phyloP scores from a whole-genome alignment of 2,797 vertebrate genomes.

The Propithecus perrieri region DNA sequence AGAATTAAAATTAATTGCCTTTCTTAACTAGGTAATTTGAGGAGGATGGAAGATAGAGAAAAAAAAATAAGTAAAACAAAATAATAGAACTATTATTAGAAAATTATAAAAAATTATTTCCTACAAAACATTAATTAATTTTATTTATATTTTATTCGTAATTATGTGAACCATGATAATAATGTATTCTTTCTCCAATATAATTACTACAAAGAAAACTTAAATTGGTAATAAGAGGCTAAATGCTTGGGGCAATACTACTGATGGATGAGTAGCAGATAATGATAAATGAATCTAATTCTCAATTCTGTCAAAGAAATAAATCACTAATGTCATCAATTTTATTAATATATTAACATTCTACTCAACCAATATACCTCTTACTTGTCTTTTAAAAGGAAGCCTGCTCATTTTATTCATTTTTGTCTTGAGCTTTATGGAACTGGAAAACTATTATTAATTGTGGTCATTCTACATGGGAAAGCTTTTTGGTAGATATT shows the following conservation, averaged over 20 bases:
- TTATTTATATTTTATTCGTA: slow-evolving; percentile 50
- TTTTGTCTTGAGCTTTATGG: slow-evolving; percentile 41
- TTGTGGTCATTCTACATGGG: not conserved
- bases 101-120: not conserved
- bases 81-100: not conserved
- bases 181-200: not conserved
- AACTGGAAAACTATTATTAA: slow-evolving; percentile 51
- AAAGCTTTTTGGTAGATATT: not conserved
- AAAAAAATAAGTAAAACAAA: slow-evolving; percentile 12
- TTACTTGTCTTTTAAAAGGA: slow-evolving; percentile 48
- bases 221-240: slow-evolving; percentile 50
- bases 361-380: slow-evolving; percentile 54
- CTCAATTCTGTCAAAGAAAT: slow-evolving; percentile 71
- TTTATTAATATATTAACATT: slow-evolving; percentile 63
- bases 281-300: slow-evolving; percentile 78
- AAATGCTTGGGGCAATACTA: not conserved
- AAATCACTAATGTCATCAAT: slow-evolving; percentile 75
- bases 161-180: not conserved
- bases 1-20: slow-evolving; percentile 37
- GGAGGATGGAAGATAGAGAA: not conserved
- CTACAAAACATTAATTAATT: slow-evolving; percentile 39
- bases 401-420: slow-evolving; percentile 36
- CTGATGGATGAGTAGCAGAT: slow-evolving; percentile 53
- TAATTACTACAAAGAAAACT: slow-evolving; percentile 60
- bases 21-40: not conserved